A percentile compares a stretch with the other conserved stretches of the same genome.
Evolutionary conservation across 2,113 vertebrate species (phyloP).

Genomic region (Coracopsis vasa): DNA sequence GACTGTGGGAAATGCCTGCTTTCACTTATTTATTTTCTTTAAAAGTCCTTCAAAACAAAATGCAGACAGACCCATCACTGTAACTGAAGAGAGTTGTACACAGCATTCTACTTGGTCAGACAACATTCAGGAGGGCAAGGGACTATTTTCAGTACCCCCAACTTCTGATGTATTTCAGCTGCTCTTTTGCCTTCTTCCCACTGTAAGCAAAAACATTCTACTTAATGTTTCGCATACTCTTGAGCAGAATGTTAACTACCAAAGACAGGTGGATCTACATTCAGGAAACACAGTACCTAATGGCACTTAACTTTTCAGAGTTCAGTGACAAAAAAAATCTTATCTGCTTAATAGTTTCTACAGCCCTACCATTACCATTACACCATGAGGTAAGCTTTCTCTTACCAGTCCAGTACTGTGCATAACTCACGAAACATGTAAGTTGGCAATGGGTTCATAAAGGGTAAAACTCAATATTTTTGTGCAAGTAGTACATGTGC

Average conservation of each 20-base stretch:
- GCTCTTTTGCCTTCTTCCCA: background rate
- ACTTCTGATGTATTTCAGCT: background rate
- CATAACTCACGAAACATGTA: background rate
- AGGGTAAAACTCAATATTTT: background rate
- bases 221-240: background rate
- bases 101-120: background rate
- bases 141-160: background rate
- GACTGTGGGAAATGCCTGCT: background rate
- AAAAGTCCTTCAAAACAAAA: background rate
- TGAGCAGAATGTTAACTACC: background rate
- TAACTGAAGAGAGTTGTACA: background rate
- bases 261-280: background rate
- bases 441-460: background rate
- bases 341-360: background rate
- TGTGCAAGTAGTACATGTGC: background rate
- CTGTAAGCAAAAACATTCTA: background rate
- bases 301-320: background rate
- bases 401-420: background rate
- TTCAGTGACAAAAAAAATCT: background rate
- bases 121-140: background rate
- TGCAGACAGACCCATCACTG: background rate
- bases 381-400: background rate
- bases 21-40: background rate
- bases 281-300: background rate
- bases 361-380: fast-evolving